A percentile compares a stretch with the other conserved stretches of the same genome.
These are phyloP conservation scores for Pseudorasbora parva DNA, from an alignment of 2,113 vertebrate genomes.

Conservation along the genomic window DNA sequence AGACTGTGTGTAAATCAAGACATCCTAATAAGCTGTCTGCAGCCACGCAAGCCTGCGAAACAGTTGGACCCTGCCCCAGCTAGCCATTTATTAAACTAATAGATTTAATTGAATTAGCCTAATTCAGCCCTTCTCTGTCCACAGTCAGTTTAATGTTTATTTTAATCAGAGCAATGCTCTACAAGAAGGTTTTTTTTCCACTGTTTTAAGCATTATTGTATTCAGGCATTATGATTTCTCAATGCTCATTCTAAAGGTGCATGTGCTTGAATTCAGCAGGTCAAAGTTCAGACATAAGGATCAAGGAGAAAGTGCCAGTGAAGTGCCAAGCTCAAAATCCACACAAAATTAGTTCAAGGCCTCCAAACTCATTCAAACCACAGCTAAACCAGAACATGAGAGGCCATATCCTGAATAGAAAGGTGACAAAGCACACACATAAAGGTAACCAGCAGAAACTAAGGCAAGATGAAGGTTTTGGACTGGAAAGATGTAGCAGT, in stretches of 20 bases:
- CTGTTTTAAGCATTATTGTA: slow-evolving; percentile 23
- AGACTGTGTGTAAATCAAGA: slow-evolving; percentile 64
- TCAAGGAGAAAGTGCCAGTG: slow-evolving; percentile 34
- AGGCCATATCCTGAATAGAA: slow-evolving; percentile 2
- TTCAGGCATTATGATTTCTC: slow-evolving; percentile 25
- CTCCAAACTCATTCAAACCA: not conserved
- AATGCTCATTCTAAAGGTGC: slow-evolving; percentile 21
- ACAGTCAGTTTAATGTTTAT: slow-evolving; percentile 14
- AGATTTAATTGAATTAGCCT: slow-evolving; percentile 59
- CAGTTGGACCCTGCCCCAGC: slow-evolving; percentile 50
- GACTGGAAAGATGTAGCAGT: not conserved
- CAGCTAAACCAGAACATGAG: not conserved
- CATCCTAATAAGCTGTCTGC: slow-evolving; percentile 65
- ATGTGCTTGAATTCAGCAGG: slow-evolving; percentile 54
- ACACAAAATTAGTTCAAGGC: not conserved
- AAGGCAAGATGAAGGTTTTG: not conserved
- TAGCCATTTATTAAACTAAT: slow-evolving; percentile 45
- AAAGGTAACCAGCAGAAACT: not conserved
- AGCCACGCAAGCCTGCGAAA: slow-evolving; percentile 59
- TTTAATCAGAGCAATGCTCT: slow-evolving; percentile 20
- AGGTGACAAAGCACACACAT: not conserved
- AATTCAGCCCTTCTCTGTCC: slow-evolving; percentile 45
- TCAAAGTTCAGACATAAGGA: not conserved
- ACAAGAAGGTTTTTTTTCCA: slow-evolving; percentile 1
- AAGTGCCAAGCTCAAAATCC: slow-evolving; percentile 17